These are phyloP conservation scores for Hyperoplus immaculatus DNA, from an alignment of 2,797 vertebrate genomes.

Conservation along the genomic window DNA sequence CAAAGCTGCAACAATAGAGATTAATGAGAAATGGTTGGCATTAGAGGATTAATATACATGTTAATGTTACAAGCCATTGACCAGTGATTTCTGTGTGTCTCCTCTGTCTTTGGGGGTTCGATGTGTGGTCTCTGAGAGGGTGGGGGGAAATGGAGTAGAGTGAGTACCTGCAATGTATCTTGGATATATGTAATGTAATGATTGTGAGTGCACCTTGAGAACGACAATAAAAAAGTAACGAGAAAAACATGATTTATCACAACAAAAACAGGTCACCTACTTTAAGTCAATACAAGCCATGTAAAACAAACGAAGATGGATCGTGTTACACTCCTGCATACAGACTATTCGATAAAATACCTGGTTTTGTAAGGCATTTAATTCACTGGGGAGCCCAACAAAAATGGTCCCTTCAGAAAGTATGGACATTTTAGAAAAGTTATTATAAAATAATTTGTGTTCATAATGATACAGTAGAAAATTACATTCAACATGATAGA, in stretches of 20 bases:
- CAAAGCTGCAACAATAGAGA: too few relatives aligned
- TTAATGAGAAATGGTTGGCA: too few relatives aligned
- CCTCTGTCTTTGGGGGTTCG: too few relatives aligned
- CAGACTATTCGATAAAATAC: background rate
- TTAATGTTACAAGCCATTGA: too few relatives aligned
- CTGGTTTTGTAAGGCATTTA: conserved; percentile 9
- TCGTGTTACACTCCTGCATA: background rate
- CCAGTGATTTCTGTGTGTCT: too few relatives aligned
- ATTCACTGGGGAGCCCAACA: background rate
- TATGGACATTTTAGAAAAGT: background rate
- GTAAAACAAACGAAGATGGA: background rate
- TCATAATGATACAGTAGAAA: background rate
- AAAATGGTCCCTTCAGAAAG: background rate
- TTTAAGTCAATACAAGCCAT: background rate
- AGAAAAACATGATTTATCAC: background rate
- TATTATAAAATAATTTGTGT: background rate
- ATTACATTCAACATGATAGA: background rate
- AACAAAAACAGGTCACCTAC: background rate
- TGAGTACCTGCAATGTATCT: too few relatives aligned
- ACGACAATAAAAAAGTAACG: background rate
- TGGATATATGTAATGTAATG: too few relatives aligned
- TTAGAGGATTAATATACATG: too few relatives aligned
- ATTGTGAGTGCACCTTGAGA: too few relatives aligned
- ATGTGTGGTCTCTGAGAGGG: too few relatives aligned
- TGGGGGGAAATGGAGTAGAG: too few relatives aligned